These are phyloP conservation scores for Ptiloglossa arizonensis DNA, from an alignment of 1,140 invertebrate species.

Conservation along the genomic window DNA sequence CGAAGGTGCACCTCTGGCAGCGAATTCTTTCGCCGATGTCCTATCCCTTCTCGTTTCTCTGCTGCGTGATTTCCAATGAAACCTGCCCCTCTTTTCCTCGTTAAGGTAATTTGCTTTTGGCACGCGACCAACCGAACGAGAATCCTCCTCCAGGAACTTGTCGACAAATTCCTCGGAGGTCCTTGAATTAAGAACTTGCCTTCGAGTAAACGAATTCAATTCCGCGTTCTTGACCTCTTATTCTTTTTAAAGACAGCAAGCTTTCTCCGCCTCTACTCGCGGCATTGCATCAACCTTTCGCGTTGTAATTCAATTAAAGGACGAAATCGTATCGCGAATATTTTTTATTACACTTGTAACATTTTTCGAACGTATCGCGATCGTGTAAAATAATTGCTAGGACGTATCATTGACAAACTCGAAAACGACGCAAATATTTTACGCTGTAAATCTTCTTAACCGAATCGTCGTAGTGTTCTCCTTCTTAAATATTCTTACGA, in stretches of 20 bases:
- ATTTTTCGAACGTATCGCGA: too few species aligned
- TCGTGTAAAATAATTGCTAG: too few species aligned
- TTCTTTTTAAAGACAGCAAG: not conserved
- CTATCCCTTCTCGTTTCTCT: conserved; percentile 15
- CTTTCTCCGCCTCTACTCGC: not conserved
- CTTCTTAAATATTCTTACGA: too few species aligned
- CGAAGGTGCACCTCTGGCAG: conserved; percentile 48
- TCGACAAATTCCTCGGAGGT: conserved; percentile 22
- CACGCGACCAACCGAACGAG: conserved; percentile 54
- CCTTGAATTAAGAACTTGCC: conserved; percentile 44
- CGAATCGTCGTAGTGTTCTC: too few species aligned
- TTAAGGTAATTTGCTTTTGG: conserved; percentile 73
- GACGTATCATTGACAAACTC: too few species aligned
- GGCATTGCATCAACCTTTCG: too few species aligned
- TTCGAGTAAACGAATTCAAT: conserved; percentile 43
- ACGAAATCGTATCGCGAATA: too few species aligned
- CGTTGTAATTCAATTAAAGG: too few species aligned
- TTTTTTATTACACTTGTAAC: too few species aligned
- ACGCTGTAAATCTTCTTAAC: too few species aligned
- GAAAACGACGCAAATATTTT: too few species aligned
- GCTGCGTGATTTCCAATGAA: conserved; percentile 57
- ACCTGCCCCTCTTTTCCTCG: conserved; percentile 63
- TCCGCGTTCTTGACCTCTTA: conserved; percentile 11
- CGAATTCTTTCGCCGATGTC: conserved; percentile 47
- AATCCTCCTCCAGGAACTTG: conserved; percentile 22